These are phyloP conservation scores for Cheilosia vernalis DNA, from an alignment of 2,888 invertebrate species.

Conservation along the genomic window DNA sequence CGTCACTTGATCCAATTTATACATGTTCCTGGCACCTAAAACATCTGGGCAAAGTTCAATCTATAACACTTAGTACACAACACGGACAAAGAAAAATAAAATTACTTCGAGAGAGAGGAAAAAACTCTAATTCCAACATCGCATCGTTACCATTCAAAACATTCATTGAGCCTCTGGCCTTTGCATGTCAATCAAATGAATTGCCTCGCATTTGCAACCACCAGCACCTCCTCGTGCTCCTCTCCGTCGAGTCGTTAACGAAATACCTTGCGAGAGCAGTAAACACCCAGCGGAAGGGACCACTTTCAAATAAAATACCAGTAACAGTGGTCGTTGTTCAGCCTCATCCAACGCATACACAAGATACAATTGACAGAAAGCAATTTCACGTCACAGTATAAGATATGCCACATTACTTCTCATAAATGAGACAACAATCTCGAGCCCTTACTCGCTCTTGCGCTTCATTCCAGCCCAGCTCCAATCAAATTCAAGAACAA, in stretches of 20 bases:
- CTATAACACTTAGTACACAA: constrained; percentile 6
- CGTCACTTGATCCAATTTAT: constrained; percentile 5
- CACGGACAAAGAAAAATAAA: constrained; percentile 7
- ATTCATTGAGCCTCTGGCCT: constrained; percentile 58
- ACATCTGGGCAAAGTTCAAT: constrained; percentile 37
- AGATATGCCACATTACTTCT: constrained; percentile 68
- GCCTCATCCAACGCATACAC: constrained; percentile 29
- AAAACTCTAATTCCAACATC: constrained; percentile 38
- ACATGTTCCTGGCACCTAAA: background rate
- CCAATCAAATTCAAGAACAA: constrained; percentile 36
- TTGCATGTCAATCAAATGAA: constrained; percentile 70
- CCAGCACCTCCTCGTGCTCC: background rate
- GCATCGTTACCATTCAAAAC: constrained; percentile 32
- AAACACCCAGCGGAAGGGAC: constrained; percentile 61
- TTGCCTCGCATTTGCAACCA: constrained; percentile 56
- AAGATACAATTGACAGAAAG: constrained; percentile 67
- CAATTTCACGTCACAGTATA: constrained; percentile 69
- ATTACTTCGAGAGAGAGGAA: constrained; percentile 8
- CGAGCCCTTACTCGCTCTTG: constrained; percentile 19
- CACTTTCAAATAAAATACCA: constrained; percentile 58
- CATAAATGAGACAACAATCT: constrained; percentile 73
- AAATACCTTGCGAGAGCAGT: constrained; percentile 30
- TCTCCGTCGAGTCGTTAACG: constrained; percentile 20
- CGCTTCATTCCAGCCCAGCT: background rate
- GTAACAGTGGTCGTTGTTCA: constrained; percentile 36